phyloP scores from a whole-genome alignment of 2,888 invertebrate species.

The Cryptus viduatorius region DNA sequence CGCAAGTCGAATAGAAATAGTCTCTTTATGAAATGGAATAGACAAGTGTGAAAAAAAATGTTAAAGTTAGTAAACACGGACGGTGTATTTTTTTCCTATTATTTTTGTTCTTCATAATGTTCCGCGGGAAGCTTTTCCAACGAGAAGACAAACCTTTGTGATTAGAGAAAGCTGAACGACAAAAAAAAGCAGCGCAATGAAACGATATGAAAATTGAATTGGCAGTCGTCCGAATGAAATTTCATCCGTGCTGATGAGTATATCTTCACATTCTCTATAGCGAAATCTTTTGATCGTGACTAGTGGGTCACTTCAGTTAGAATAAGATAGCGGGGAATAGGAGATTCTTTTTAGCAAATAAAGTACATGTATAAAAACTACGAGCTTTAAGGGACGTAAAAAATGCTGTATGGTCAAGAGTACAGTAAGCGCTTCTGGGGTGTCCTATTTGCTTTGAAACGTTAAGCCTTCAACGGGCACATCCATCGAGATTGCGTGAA shows the following conservation, averaged over 20 bases:
- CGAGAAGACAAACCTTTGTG: background rate
- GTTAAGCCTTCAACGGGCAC: slow-evolving; percentile 30
- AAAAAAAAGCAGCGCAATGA: background rate
- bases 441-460: slow-evolving; percentile 30
- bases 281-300: background rate
- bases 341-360: background rate
- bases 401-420: slow-evolving; percentile 26
- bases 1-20: no score
- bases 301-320: background rate
- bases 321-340: background rate
- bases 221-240: background rate
- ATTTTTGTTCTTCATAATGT: background rate
- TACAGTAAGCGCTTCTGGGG: background rate
- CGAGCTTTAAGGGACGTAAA: slow-evolving; percentile 17
- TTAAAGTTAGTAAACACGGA: no score
- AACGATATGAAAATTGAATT: background rate
- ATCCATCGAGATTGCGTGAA: slow-evolving; percentile 10
- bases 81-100: no score
- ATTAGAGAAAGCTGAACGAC: background rate
- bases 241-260: background rate
- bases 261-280: background rate
- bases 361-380: background rate
- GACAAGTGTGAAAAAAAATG: no score
- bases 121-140: background rate
- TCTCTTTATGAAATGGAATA: no score